These are phyloP conservation scores for Urocyon cinereoargenteus DNA, from an alignment of 2,797 vertebrate species.

Conservation along the genomic window DNA sequence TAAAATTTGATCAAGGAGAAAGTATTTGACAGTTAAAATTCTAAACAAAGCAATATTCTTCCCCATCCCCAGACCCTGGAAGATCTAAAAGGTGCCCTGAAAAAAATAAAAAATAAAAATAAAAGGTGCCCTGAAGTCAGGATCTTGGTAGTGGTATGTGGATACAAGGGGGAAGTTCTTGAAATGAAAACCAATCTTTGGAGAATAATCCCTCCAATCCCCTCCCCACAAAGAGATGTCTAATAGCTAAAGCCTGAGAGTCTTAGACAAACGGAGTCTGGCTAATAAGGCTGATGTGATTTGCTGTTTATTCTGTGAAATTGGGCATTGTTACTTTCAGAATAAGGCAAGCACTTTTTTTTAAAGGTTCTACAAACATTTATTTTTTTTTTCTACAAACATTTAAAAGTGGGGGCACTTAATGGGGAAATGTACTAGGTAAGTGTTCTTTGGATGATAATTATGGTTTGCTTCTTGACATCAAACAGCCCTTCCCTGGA, in stretches of 20 bases:
- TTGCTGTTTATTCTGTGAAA: conserved; percentile 16
- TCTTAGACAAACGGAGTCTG: not conserved
- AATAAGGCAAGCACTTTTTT: not conserved
- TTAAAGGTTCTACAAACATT: not conserved
- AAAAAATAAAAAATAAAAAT: not conserved
- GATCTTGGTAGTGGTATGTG: not conserved
- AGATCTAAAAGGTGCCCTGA: not conserved
- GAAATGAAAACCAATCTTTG: not conserved
- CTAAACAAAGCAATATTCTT: not conserved
- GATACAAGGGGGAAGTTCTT: not conserved
- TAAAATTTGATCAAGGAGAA: not conserved
- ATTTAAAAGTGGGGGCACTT: not conserved
- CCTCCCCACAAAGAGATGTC: not conserved
- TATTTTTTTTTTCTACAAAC: not conserved
- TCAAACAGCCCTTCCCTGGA: not conserved
- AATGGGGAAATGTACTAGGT: not conserved
- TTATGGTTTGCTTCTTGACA: not conserved
- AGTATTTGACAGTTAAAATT: conserved; percentile 17
- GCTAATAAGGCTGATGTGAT: not conserved
- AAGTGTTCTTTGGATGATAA: not conserved
- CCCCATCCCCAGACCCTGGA: not conserved
- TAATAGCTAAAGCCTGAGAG: not conserved
- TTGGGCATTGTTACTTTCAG: not conserved
- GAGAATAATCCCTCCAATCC: not conserved
- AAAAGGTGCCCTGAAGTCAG: not conserved